A percentile compares a stretch with the other conserved stretches of the same genome.
Evolutionary conservation across 2,797 vertebrate genomes (phyloP).

Genomic region (Lepus townsendii): DNA sequence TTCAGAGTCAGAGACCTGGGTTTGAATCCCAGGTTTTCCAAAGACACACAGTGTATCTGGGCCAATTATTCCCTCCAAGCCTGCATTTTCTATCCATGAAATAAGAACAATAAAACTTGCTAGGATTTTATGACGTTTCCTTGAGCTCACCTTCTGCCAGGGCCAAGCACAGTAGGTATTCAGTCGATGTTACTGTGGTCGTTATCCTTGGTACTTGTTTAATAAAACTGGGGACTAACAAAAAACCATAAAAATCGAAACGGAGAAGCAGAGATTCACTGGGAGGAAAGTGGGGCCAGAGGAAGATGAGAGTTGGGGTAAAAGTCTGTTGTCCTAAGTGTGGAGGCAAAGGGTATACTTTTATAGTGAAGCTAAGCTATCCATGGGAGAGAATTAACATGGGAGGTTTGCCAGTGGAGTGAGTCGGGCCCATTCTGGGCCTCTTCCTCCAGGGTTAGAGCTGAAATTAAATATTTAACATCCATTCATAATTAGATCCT

Average conservation of each 20-base stretch:
- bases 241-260: constrained; percentile 13
- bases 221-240: background rate
- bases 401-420: background rate
- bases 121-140: background rate
- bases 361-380: background rate
- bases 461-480: constrained; percentile 63
- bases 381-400: background rate
- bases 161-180: background rate
- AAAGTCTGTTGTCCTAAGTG: background rate
- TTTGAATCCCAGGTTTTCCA: background rate
- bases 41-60: background rate
- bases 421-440: background rate
- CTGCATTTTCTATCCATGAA: constrained; percentile 7
- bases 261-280: background rate
- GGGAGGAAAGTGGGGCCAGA: background rate
- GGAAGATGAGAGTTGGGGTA: background rate
- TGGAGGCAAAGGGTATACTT: background rate
- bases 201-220: background rate
- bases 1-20: background rate
- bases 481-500: constrained; percentile 49
- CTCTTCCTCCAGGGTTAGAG: background rate
- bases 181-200: background rate
- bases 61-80: background rate
- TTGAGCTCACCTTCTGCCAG: background rate
- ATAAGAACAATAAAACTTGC: background rate